A percentile compares a stretch with the other conserved stretches of the same genome.
Evolutionary conservation across 2,888 invertebrate species (phyloP).

Genomic region (Lasioglossum lativentre): DNA sequence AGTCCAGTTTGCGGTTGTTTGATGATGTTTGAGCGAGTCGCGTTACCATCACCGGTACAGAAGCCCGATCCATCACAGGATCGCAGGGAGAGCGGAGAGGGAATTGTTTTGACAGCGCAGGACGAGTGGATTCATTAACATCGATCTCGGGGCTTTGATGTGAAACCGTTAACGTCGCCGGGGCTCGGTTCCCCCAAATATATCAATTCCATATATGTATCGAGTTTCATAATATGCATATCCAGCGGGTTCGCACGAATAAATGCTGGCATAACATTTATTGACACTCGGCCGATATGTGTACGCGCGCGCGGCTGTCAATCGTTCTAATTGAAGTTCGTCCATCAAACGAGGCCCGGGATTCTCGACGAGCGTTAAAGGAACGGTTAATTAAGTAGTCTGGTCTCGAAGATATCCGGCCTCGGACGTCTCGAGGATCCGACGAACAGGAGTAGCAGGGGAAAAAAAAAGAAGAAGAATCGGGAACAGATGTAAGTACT

Average conservation of each 20-base stretch:
- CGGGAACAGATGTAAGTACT: conserved; percentile 23
- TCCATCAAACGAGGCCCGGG: neutral
- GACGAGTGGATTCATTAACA: conserved; percentile 7
- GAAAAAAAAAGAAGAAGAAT: too few relatives aligned
- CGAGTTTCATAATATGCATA: neutral
- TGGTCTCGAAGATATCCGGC: neutral
- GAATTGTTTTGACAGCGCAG: conserved; percentile 1
- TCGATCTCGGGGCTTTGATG: neutral
- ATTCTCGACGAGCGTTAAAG: neutral
- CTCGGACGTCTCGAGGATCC: neutral
- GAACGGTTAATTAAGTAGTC: neutral
- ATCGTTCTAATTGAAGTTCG: neutral
- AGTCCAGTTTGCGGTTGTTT: neutral
- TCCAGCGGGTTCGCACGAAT: neutral
- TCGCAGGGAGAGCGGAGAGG: neutral
- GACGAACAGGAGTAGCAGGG: neutral
- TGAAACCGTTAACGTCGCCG: neutral
- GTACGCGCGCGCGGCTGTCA: neutral
- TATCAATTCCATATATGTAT: conserved; percentile 1
- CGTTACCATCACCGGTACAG: neutral
- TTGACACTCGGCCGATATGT: neutral
- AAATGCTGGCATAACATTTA: neutral
- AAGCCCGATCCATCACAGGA: neutral
- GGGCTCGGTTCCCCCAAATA: neutral
- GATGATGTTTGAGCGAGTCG: neutral